phyloP scores from a whole-genome alignment of 2,888 invertebrate species.

The Coecobrya sp. region DNA sequence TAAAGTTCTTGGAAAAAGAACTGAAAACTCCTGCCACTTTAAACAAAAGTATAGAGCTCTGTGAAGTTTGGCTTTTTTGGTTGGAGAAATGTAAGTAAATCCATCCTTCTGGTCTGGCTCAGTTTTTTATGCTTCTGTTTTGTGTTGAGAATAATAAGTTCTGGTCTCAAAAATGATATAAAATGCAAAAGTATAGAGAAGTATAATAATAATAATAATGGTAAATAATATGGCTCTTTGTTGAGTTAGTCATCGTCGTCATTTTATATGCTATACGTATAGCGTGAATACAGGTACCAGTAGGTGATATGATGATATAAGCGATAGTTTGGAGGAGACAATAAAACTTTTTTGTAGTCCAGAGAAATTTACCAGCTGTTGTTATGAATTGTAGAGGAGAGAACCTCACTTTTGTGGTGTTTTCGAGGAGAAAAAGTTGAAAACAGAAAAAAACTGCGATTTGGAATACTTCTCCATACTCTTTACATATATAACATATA shows the following conservation, averaged over 20 bases:
- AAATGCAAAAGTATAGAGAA: not conserved
- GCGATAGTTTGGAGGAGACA: not conserved
- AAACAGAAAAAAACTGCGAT: not conserved
- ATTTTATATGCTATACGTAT: not conserved
- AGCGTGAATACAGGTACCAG: too few relatives aligned
- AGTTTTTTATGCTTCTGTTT: slow-evolving; percentile 21
- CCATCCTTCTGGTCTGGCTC: not conserved
- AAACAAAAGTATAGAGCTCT: not conserved
- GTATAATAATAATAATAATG: slow-evolving; percentile 27
- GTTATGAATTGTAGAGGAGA: not conserved
- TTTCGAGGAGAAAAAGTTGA: not conserved
- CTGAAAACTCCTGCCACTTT: slow-evolving; percentile 24
- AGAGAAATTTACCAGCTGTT: slow-evolving; percentile 46
- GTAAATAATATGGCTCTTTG: not conserved
- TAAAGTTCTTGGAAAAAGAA: slow-evolving; percentile 35
- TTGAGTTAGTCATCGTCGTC: not conserved
- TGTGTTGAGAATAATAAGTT: slow-evolving; percentile 29
- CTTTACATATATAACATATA: too few relatives aligned
- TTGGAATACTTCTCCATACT: too few relatives aligned
- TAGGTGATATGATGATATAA: not conserved
- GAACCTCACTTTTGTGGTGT: slow-evolving; percentile 27
- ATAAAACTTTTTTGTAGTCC: not conserved
- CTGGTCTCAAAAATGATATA: not conserved
- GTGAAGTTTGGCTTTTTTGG: slow-evolving; percentile 9
- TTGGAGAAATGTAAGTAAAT: not conserved